A percentile compares a stretch with the other conserved stretches of the same genome.
Conservation (phyloP, 2,888 invertebrate species). For the Epistrophella euchroma region DNA sequence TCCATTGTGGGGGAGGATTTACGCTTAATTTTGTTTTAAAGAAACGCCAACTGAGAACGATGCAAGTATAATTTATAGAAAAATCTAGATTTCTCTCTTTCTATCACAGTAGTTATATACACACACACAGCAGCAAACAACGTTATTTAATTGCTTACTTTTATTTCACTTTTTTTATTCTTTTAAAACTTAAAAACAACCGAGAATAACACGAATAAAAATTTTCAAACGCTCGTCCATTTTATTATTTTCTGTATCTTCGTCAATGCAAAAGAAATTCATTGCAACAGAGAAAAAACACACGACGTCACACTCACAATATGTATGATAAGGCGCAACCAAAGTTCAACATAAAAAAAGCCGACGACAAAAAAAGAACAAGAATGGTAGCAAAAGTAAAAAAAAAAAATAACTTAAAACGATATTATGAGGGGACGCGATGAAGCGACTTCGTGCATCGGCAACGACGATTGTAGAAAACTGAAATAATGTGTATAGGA, state of each 20-base stretch:
- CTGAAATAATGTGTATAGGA: slow-evolving; percentile 69
- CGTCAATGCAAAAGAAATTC: slow-evolving; percentile 51
- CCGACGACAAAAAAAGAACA: slow-evolving; percentile 62
- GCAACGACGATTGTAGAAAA: slow-evolving; percentile 71
- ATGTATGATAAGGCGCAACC: slow-evolving; percentile 49
- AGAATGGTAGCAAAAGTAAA: slow-evolving; percentile 62
- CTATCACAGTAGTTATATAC: slow-evolving; percentile 58
- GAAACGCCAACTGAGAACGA: background rate
- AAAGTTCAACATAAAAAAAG: slow-evolving; percentile 53
- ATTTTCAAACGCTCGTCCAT: slow-evolving; percentile 72
- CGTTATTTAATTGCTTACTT: slow-evolving; percentile 24
- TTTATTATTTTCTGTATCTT: slow-evolving; percentile 63
- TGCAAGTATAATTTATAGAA: slow-evolving; percentile 23
- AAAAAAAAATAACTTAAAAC: slow-evolving; percentile 63
- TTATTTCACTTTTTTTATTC: slow-evolving; percentile 26
- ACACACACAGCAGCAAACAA: slow-evolving; percentile 33
- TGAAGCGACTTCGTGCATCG: slow-evolving; percentile 68
- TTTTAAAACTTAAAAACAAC: slow-evolving; percentile 48
- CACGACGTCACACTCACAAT: slow-evolving; percentile 57
- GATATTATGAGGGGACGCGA: slow-evolving; percentile 60
- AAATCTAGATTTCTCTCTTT: slow-evolving; percentile 53
- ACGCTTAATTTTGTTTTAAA: slow-evolving; percentile 58
- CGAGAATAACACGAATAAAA: slow-evolving; percentile 68
- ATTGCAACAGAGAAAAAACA: slow-evolving; percentile 45
- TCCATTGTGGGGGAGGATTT: slow-evolving; percentile 70